Conservation (phyloP, 2,797 vertebrate species). For the Artibeus lituratus region DNA sequence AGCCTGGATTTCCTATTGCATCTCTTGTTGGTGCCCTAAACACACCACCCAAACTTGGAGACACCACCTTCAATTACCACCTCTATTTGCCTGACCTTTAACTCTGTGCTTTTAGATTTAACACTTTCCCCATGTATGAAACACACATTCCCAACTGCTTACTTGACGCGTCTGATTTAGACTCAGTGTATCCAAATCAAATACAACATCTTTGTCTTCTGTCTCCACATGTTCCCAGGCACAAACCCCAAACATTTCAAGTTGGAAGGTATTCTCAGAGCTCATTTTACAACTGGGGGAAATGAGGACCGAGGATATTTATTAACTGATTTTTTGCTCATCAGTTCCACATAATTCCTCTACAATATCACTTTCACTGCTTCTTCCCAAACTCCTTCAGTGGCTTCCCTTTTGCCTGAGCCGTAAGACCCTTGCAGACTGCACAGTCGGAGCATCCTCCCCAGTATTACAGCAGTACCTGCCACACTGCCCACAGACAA, state of each 20-base stretch:
- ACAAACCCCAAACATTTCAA: slow-evolving; percentile 24
- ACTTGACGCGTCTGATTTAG: background rate
- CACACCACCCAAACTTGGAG: background rate
- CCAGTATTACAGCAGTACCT: background rate
- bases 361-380: background rate
- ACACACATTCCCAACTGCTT: background rate
- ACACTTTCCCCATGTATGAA: background rate
- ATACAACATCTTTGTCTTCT: background rate
- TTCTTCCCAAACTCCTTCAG: background rate
- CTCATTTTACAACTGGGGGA: background rate
- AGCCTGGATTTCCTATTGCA: background rate
- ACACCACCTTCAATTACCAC: background rate
- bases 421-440: background rate
- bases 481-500: background rate
- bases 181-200: background rate
- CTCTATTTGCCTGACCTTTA: background rate
- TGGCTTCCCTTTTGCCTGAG: background rate
- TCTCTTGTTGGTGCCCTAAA: background rate
- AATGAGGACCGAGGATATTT: background rate
- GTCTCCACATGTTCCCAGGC: background rate
- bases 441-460: background rate
- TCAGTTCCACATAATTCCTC: background rate
- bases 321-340: background rate
- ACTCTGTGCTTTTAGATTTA: background rate
- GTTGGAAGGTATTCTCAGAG: background rate